phyloP scores from a whole-genome alignment of 2,113 vertebrate genomes.

The Genyomyrus donnyi region DNA sequence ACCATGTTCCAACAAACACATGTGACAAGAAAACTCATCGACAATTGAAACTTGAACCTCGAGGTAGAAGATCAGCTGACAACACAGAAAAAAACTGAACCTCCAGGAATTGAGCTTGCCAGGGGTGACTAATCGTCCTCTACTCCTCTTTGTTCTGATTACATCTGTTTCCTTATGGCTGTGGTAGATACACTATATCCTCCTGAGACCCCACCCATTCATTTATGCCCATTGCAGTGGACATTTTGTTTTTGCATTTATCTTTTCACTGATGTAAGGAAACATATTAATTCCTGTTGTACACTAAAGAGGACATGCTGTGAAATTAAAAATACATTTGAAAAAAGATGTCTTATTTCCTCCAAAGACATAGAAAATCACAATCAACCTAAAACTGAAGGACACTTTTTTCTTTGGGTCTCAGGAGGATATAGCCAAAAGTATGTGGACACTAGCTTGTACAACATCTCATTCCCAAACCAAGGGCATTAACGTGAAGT shows the following conservation, averaged over 20 bases:
- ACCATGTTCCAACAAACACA: not conserved
- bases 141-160: not conserved
- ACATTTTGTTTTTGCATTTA: no score
- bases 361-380: no score
- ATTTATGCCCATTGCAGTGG: no score
- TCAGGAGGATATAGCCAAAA: not conserved
- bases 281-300: no score
- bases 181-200: not conserved
- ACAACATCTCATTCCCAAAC: not conserved
- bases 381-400: no score
- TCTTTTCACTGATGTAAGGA: no score
- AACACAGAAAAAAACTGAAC: not conserved
- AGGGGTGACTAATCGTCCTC: not conserved
- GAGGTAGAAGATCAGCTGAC: not conserved
- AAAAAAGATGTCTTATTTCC: no score
- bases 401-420: no score
- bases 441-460: not conserved
- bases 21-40: not conserved
- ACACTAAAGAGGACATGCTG: no score
- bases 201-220: no score
- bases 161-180: not conserved
- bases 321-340: no score
- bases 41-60: not conserved
- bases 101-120: not conserved
- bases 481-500: not conserved